phyloP scores from a whole-genome alignment of 2,888 invertebrate genomes.

The Melanostoma scalare region DNA sequence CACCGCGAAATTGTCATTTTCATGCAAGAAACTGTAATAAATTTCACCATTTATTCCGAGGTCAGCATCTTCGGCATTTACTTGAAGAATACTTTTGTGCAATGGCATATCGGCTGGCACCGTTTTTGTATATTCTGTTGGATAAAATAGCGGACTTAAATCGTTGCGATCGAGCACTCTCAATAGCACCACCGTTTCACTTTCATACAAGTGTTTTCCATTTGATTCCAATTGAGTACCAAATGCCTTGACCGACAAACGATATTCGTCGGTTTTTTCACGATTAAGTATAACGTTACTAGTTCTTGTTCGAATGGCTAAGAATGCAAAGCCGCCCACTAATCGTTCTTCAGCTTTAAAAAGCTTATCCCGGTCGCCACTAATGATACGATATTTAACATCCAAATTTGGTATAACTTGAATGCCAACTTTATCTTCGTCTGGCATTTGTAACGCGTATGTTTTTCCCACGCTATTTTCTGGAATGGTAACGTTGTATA shows the following conservation, averaged over 20 bases:
- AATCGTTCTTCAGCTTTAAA: conserved; percentile 95
- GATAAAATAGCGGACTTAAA: conserved; percentile 95
- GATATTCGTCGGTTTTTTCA: conserved; percentile 93
- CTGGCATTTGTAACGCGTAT: conserved; percentile 88
- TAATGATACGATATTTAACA: conserved; percentile 92
- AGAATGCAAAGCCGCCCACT: conserved; percentile 97
- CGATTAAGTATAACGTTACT: conserved; percentile 95
- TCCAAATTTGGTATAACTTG: conserved; percentile 83
- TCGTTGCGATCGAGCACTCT: conserved; percentile 93
- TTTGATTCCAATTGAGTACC: conserved; percentile 84
- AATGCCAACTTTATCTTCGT: conserved; percentile 92
- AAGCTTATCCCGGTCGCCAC: conserved; percentile 93
- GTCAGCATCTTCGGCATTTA: conserved; percentile 97
- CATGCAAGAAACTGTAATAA: conserved; percentile 94
- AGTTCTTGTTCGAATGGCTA: conserved; percentile 93
- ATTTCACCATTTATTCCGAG: conserved; percentile 97
- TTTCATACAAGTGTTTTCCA: conserved; percentile 85
- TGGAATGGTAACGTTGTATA: conserved; percentile 94
- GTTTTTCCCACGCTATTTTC: conserved; percentile 96
- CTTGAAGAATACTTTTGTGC: conserved; percentile 90
- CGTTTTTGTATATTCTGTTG: conserved; percentile 92
- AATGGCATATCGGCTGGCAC: conserved; percentile 94
- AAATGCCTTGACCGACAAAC: conserved; percentile 89
- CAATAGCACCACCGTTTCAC: conserved; percentile 88
- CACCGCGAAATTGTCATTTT: conserved; percentile 93